Base-by-base conservation (phyloP, 1,140 invertebrate genomes). In the Mycetomoellerius zeteki region DNA sequence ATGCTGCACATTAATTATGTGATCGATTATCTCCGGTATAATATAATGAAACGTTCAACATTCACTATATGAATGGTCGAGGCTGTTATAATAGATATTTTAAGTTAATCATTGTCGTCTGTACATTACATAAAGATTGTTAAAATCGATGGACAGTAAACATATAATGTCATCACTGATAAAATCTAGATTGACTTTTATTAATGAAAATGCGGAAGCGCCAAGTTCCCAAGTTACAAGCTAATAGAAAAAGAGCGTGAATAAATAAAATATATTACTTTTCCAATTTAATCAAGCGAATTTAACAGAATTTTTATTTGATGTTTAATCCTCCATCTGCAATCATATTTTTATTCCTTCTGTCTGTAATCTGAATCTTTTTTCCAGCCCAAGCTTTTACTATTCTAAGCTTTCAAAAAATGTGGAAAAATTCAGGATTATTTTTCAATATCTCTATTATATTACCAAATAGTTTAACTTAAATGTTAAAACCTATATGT, bases 51-150 rank as follows among this genome's bases (percentile, higher is more conserved):
- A 67, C n/a, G 47, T 69, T 37, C 24, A 33, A 43, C 47, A 78
- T 37, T 52, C n/a, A 19, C n/a, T 37, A 4, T 19, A 2, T 69
- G 54, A 72, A 82, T 58, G 52, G 24, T 72, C 78, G 52, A 82
- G 80, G 52, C 80, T 58, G 56, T 82, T 58, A 37, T 21, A 47
- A 81, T 54, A 24, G 19, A 43, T 30, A 52, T 33, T 47, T 21
- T 37, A 24, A 54, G 33, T 81, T 56, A 24, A 71, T 81, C 27
- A 80, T 33, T 14, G 33, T 14, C 3, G 27, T 50, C 6, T 50
- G 47, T 69, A 6, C 30, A 19, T 78, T 24, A 16, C 33, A 67
- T 21, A 16, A 67, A 56, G 30, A 69, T 8, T 64, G 1, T 78
- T 47, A 50, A 30, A 67, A 69, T 50, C n/a, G n/a, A 69, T 30